Evolutionary conservation across 2,797 vertebrate genomes (phyloP).

Genomic region (Streptopelia turtur): DNA sequence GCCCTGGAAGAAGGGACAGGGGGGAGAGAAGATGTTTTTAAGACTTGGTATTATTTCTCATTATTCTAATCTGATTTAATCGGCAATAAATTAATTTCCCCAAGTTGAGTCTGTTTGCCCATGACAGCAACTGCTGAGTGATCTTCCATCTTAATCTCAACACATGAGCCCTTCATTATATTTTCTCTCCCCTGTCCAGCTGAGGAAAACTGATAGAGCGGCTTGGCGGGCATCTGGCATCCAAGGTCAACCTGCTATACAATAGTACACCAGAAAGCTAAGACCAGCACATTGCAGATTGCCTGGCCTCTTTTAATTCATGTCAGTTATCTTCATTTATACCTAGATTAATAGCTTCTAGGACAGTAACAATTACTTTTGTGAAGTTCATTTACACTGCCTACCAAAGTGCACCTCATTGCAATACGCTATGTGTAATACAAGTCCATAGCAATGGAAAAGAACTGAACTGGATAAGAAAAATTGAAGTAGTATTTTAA

Average conservation of each 20-base stretch:
- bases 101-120: neutral
- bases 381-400: neutral
- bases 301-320: neutral
- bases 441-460: neutral
- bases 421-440: neutral
- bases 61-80: neutral
- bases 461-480: neutral
- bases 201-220: fast-evolving
- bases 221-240: neutral
- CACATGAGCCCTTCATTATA: fast-evolving
- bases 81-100: neutral
- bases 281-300: neutral
- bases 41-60: neutral
- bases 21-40: neutral
- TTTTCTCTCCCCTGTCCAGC: neutral
- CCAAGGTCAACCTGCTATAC: neutral
- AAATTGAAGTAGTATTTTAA: neutral
- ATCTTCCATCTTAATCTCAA: fast-evolving
- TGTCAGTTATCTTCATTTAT: neutral
- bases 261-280: neutral
- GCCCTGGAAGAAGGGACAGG: fast-evolving
- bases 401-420: neutral
- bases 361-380: neutral
- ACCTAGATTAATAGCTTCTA: neutral
- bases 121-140: neutral